A percentile compares a stretch with the other conserved stretches of the same genome.
Conservation (phyloP, 2,797 vertebrate genomes). For the Coluber constrictor region DNA sequence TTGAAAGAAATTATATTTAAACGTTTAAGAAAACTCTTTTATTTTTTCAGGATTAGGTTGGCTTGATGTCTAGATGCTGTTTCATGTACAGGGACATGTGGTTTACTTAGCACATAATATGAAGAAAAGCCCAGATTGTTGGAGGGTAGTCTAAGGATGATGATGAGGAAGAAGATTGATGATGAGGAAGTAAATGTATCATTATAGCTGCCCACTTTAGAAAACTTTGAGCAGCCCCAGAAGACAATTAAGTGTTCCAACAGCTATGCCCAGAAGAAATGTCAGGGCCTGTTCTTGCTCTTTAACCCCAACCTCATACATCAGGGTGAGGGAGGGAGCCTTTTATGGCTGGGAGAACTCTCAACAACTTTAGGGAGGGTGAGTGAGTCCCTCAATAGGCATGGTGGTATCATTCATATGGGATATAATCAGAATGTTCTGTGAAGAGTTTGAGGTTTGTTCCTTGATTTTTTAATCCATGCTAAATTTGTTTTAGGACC, state of each 20-base stretch:
- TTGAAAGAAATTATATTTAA: neutral
- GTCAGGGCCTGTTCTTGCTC: neutral
- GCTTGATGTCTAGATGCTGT: neutral
- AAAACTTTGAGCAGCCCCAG: neutral
- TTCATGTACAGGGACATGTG: neutral
- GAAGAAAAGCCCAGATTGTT: neutral
- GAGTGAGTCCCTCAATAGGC: neutral
- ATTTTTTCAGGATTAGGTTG: neutral
- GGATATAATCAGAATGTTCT: neutral
- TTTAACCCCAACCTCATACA: neutral
- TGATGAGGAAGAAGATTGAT: neutral
- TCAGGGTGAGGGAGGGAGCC: neutral
- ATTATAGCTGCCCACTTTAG: neutral
- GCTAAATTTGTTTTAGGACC: neutral
- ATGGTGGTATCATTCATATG: neutral
- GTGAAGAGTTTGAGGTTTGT: neutral
- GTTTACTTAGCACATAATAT: neutral
- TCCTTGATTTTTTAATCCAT: neutral
- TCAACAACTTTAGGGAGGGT: neutral
- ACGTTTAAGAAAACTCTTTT: neutral
- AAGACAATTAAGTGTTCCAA: neutral
- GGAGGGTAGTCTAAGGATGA: neutral
- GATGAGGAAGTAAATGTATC: neutral
- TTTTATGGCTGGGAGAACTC: neutral
- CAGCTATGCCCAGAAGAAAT: neutral